Percentiles rank a stretch among this genome's conserved stretches.
These are phyloP conservation scores for Neodiprion virginianus DNA, from an alignment of 1,140 invertebrate genomes.

Conservation along the genomic window DNA sequence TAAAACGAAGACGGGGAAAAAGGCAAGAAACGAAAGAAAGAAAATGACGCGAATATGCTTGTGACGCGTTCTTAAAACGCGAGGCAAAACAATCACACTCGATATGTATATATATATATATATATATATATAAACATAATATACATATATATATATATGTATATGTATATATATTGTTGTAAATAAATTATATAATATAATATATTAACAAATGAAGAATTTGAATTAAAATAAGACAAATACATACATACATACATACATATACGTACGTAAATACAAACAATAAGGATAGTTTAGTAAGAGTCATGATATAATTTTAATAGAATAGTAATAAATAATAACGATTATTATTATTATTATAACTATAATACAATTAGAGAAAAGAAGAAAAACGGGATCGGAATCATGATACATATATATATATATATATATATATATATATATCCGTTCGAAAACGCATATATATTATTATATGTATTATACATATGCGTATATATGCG, in stretches of 20 bases:
- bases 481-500: too few relatives aligned
- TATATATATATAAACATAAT: slow-evolving; percentile 21
- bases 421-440: too few relatives aligned
- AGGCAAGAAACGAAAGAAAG: slow-evolving; percentile 14
- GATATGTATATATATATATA: slow-evolving; percentile 40
- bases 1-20: slow-evolving; percentile 14
- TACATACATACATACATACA: background rate
- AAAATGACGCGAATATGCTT: slow-evolving; percentile 16
- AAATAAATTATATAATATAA: background rate
- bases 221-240: background rate
- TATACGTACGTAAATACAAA: background rate
- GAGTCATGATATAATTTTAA: too few relatives aligned
- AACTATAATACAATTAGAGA: background rate
- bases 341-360: too few relatives aligned
- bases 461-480: too few relatives aligned
- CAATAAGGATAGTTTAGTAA: too few relatives aligned
- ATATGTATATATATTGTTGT: slow-evolving; percentile 25
- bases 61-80: slow-evolving; percentile 13
- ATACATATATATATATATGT: slow-evolving; percentile 35
- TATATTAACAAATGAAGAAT: background rate
- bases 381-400: background rate
- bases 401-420: too few relatives aligned
- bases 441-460: too few relatives aligned
- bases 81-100: slow-evolving; percentile 43
- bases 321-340: too few relatives aligned